Base-by-base conservation (phyloP, 2,113 vertebrate species). In the Oceanites oceanicus region DNA sequence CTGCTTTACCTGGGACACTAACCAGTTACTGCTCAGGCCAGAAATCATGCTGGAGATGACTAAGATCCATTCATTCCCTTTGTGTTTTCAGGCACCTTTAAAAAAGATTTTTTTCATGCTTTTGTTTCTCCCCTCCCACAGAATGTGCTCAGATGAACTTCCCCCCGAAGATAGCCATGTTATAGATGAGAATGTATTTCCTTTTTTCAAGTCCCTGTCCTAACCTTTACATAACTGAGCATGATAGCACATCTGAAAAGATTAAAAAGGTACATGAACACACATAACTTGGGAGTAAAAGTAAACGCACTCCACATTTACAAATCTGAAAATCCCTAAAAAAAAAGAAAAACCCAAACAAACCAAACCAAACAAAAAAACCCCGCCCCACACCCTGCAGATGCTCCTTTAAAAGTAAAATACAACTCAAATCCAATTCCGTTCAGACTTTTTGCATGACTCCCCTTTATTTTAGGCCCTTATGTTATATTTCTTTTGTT, bases 91-190 rank as follows among this genome's bases (percentile, higher is more conserved):
- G 23, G 15, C 8, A 75, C 4, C 16, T 36, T 45, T 52, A 30
- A 38, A 47, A 38, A 83, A 44, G 3, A n/a, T 11, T 38, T 73
- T 45, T 85, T 77, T 61, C 6, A 13, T 19, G 11, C 6, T 40
- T 81, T 76, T 61, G 1, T 66, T 79, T 76, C n/a, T 59, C 52
- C 15, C 29, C 3, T 32, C 12, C 8, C 36, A 63, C 11, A 22
- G 22, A 22, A 59, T 26, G 17, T 65, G 32, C 11, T 76, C 7
- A 30, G 9, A 32, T 55, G 22, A 52, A 7, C 11, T 52, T 45
- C 25, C 5, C 9, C 10, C 3, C 6, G 25, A n/a, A 32, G 34
- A n/a, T 0, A 1, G 6, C 3, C 7, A 15, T 11, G 10, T 20
- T 70, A 18, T 18, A 80, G 4, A 12, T 2, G 5, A 87, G 50